A percentile compares a stretch with the other conserved stretches of the same genome.
phyloP scores from a whole-genome alignment of 37 sponge, comb jelly and placozoan species.

The Petrosia ficiformis region DNA sequence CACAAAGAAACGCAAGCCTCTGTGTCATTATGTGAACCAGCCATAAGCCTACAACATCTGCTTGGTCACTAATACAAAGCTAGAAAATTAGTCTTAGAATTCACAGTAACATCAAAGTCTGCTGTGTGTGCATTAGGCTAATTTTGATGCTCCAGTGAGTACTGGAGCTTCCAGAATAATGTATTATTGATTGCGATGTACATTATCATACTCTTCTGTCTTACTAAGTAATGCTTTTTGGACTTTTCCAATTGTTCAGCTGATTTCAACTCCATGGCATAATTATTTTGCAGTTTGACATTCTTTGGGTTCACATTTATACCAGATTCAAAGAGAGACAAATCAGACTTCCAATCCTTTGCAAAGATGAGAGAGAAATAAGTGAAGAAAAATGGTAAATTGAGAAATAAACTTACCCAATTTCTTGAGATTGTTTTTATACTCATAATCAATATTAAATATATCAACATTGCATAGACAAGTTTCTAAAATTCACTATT shows the following conservation, averaged over 20 bases:
- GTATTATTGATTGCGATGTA: too few relatives aligned
- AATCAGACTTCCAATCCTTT: constrained; percentile 83
- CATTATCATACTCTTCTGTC: not conserved
- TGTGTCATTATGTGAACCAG: too few relatives aligned
- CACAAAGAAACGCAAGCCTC: too few relatives aligned
- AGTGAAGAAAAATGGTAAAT: not conserved
- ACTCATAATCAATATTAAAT: constrained; percentile 31
- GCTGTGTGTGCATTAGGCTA: too few relatives aligned
- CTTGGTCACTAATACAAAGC: too few relatives aligned
- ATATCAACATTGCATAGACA: constrained; percentile 2
- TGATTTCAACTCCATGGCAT: constrained; percentile 80
- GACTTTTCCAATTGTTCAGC: constrained; percentile 56
- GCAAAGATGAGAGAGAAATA: not conserved
- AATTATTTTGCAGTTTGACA: constrained; percentile 86
- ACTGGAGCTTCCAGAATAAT: not conserved
- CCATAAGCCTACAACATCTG: too few relatives aligned
- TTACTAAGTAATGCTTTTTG: constrained; percentile 13
- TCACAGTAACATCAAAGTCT: too few relatives aligned
- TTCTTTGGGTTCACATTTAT: constrained; percentile 69
- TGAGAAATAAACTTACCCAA: constrained; percentile 19
- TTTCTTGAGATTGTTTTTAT: constrained; percentile 60
- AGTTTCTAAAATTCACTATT: not conserved
- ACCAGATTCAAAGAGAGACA: constrained; percentile 75
- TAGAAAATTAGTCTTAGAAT: too few relatives aligned
- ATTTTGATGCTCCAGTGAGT: too few relatives aligned